Base-by-base conservation (phyloP, 1,140 invertebrate genomes). In the Drosophila athabasca region DNA sequence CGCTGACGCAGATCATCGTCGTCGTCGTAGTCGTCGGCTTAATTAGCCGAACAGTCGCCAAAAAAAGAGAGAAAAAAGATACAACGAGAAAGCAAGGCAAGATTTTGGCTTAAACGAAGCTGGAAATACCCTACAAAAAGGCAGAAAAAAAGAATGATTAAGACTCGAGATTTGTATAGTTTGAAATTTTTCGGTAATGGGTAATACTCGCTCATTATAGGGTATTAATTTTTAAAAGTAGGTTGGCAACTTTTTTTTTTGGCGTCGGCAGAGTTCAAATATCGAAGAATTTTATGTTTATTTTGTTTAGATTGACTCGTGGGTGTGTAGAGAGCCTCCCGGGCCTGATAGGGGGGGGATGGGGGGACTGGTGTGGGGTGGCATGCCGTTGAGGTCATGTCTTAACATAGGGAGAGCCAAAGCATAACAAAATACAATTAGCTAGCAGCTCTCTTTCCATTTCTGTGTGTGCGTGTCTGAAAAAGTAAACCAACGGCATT, bases 401-500 rank as follows among this genome's bases (percentile, higher is more conserved):
- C 65, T 62, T 76, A 69, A 68, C 62, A 61, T 76, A 76, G 54
- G 49, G 48, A 48, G 54, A 43, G 26, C 48, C 48, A 17, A 22
- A 9, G 19, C 39, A 19, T 46, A 15, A 49, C 5, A 39, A 39
- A 39, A 48, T 17, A 59, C 57, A 39, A 39, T 39, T 39, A 13
- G 35, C 35, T 39, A 19, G 17, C 17, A 19, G 17, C 17, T 24
- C n/a, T 52, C 13, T 9, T 64, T 53, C 41, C 60, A 62, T 53
- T 54, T 26, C 24, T 43, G 59, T 46, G 59, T 46, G 48, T 62
- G 59, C 35, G 58, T 31, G 45, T 31, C 57, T 68, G 17, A 66
- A 66, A 66, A 82, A 82, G 59, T 69, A 53, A 84, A 84, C 81
- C 73, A 76, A 73, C 81, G 52, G 61, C 81, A 84, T 84, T 85